Evolutionary conservation across 2,797 vertebrate species (phyloP), one percentile per base, ranked within the genome.

Genomic region (Sebastes taczanowskii): DNA sequence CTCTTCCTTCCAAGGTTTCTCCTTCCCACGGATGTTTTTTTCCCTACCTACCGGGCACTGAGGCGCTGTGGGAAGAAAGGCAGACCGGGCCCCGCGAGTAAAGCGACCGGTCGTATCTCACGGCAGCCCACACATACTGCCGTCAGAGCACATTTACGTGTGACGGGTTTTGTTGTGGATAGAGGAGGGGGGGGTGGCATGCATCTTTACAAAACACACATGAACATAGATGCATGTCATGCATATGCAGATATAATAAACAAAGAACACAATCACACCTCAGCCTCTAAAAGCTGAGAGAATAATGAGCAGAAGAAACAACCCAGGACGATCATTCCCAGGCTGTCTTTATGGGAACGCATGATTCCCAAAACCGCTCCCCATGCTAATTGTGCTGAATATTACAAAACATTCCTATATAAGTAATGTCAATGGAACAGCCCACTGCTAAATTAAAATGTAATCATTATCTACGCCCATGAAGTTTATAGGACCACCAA

Each of bases 61-160:
- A 71, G 74, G 42, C 56, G 30, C 72, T 77, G 80, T 85, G 84
- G 80, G 77, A 91, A 91, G 83, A 83, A 82, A 77, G 61, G 67
- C 60, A 22, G 58, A n/a, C 29, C 2, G 20, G 49, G 69, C 78
- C 71, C 62, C 8, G 20, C 8, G 14, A 73, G 49, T 76, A 80
- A 55, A 80, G 32, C 14, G 4, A 53, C 13, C 9, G 68, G 64
- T 49, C 29, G 16, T 5, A 71, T 84, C 71, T 84, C 30, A 58
- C 8, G 23, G 77, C 55, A 49, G 86, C 84, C 86, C 90, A 93
- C 90, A 92, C 88, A 91, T 30, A 10, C 72, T 34, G 83, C 86
- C 70, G 86, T 90, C 93, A 86, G 58, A 81, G 77, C 58, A 2
- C 60, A 68, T 93, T 93, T 87, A 79, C 6, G 74, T 82, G 88